A percentile compares a stretch with the other conserved stretches of the same genome.
Evolutionary conservation across 2,797 vertebrate species (phyloP).

Genomic region (Phataginus tetradactyla): DNA sequence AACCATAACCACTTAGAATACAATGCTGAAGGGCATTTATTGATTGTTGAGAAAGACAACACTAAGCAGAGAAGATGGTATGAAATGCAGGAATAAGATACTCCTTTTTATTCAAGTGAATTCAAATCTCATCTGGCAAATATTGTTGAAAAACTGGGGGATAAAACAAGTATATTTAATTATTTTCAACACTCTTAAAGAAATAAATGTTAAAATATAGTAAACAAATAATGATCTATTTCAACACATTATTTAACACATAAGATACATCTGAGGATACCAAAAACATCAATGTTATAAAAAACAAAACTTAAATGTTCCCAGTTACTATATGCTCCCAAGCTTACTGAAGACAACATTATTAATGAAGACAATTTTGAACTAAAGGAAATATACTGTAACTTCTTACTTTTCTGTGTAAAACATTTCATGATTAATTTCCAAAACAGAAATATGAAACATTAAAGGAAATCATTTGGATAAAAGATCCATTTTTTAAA

Average conservation of each 20-base stretch:
- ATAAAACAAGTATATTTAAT: not conserved
- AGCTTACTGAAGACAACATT: not conserved
- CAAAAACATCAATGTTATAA: not conserved
- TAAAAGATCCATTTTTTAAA: not conserved
- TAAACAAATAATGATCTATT: not conserved
- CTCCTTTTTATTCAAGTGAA: not conserved
- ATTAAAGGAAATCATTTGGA: not conserved
- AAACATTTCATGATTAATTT: conserved; percentile 16
- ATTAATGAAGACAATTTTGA: not conserved
- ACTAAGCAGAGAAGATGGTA: not conserved
- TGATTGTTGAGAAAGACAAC: not conserved
- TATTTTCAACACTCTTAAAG: not conserved
- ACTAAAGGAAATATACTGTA: not conserved
- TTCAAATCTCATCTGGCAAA: conserved; percentile 31
- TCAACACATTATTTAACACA: conserved; percentile 12
- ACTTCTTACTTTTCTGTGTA: not conserved
- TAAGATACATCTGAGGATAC: not conserved
- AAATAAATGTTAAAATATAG: conserved; percentile 23
- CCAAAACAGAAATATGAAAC: not conserved
- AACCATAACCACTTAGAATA: not conserved
- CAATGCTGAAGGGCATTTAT: not conserved
- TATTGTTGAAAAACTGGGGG: not conserved
- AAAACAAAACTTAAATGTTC: not conserved
- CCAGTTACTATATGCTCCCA: not conserved
- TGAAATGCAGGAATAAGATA: not conserved